Conservation (phyloP, 35 echinoderm and acorn worm genomes). For the Diadema setosum region DNA sequence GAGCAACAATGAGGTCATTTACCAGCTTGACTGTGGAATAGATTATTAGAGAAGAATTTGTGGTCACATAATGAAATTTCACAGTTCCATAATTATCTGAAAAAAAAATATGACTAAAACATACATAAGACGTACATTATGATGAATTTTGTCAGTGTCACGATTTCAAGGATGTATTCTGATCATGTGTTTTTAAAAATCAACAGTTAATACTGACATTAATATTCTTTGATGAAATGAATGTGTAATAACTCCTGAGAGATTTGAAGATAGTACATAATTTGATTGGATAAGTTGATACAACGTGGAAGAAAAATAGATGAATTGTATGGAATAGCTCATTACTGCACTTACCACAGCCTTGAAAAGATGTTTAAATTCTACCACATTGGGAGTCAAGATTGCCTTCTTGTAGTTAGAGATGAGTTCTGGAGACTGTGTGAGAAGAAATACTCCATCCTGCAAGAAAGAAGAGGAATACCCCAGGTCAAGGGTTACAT, state of each 20-base stretch:
- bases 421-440: constrained; percentile 58
- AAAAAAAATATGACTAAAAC: too few relatives aligned
- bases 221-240: too few relatives aligned
- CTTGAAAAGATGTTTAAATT: constrained; percentile 94
- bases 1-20: too few relatives aligned
- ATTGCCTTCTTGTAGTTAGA: constrained; percentile 78
- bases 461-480: constrained; percentile 44
- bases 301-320: neutral
- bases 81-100: too few relatives aligned
- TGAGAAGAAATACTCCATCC: constrained; percentile 89
- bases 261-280: neutral
- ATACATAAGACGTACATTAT: too few relatives aligned
- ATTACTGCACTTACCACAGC: constrained; percentile 86
- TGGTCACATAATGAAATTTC: too few relatives aligned
- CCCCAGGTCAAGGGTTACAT: too few relatives aligned
- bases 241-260: neutral
- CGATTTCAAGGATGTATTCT: neutral
- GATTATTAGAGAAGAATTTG: too few relatives aligned
- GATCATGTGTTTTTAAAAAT: neutral
- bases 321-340: neutral
- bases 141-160: too few relatives aligned
- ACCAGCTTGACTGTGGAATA: too few relatives aligned
- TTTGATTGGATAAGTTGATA: neutral
- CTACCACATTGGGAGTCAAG: constrained; percentile 86
- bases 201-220: neutral